A percentile compares a stretch with the other conserved stretches of the same genome.
Evolutionary conservation across 2,888 invertebrate genomes (phyloP).

Genomic region (Steinernema scapterisci): DNA sequence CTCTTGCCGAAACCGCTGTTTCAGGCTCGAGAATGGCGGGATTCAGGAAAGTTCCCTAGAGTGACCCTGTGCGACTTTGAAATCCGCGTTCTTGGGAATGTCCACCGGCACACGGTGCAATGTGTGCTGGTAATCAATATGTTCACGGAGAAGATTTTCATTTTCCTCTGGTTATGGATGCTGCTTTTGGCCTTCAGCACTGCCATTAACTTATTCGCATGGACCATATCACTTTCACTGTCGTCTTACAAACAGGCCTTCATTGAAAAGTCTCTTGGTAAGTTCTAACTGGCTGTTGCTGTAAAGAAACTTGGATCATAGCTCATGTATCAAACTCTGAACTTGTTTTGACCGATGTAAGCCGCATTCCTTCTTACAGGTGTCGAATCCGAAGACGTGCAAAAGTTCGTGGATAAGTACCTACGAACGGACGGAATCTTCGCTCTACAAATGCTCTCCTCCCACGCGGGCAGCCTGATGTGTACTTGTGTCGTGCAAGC

Average conservation of each 20-base stretch:
- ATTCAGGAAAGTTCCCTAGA: constrained; percentile 68
- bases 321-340: not conserved
- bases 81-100: constrained; percentile 68
- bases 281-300: too few species aligned
- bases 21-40: constrained; percentile 66
- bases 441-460: constrained; percentile 58
- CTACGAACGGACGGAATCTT: constrained; percentile 66
- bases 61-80: constrained; percentile 69
- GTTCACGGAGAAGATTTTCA: constrained; percentile 68
- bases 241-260: constrained; percentile 54
- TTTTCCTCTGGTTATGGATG: constrained; percentile 68
- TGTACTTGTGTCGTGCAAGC: constrained; percentile 21
- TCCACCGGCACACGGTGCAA: constrained; percentile 64
- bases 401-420: constrained; percentile 60
- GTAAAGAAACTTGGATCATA: too few species aligned
- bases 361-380: not conserved
- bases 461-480: constrained; percentile 52
- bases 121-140: constrained; percentile 59
- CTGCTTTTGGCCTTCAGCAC: constrained; percentile 62
- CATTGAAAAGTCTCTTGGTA: constrained; percentile 53
- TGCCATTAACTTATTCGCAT: constrained; percentile 62
- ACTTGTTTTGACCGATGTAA: too few species aligned
- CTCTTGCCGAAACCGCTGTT: not conserved
- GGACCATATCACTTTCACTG: constrained; percentile 62
- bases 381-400: constrained; percentile 41